Base-by-base conservation (phyloP, 2,888 invertebrate species). In the Timema cristinae region DNA sequence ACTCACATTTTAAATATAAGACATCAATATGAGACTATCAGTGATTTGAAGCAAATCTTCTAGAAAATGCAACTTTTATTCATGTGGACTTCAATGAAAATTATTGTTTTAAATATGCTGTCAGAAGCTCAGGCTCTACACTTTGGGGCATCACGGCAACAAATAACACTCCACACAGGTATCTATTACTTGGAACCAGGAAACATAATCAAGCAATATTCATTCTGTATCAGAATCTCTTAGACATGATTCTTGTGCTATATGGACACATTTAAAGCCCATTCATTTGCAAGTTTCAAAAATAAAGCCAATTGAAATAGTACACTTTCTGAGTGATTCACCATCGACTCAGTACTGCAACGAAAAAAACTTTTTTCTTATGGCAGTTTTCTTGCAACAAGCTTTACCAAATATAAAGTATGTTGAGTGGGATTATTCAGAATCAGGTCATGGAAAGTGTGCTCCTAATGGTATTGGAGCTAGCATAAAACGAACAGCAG, bases 21-120 rank as follows among this genome's bases (percentile, higher is more conserved):
- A 48, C 70, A 70, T 48, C 50, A 71, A 66, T 49, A 66, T 67
- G n/a, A 49, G 51, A 16, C 51, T 48, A 54, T 56, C 48, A 54
- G 0, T n/a, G 16, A 68, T 11, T 15, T 61, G 48, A 72, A 54
- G 63, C 63, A 68, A 54, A 66, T n/a, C 15, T n/a, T 51, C n/a
- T 13, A 61, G 32, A 6, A 7, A 54, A 32, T 48, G 52, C 56
- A 67, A 32, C 52, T 56, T 67, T 69, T 16, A 5, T 47, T 49
- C 78, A 78, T 69, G 74, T 77, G 59, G 78, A 79, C 69, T 78
- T 79, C 72, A 72, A 75, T 47, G 77, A 79, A 69, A 79, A 79
- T 67, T 78, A 75, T 72, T 47, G n/a, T 0, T 75, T 75, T 50
- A 78, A 78, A 71, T 76, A 77, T 73, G 69, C 68, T 7, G 68